Evolutionary conservation across 1,140 invertebrate genomes (phyloP), one percentile per base, ranked within the genome.

Genomic region (Gonioctena quinquepunctata): DNA sequence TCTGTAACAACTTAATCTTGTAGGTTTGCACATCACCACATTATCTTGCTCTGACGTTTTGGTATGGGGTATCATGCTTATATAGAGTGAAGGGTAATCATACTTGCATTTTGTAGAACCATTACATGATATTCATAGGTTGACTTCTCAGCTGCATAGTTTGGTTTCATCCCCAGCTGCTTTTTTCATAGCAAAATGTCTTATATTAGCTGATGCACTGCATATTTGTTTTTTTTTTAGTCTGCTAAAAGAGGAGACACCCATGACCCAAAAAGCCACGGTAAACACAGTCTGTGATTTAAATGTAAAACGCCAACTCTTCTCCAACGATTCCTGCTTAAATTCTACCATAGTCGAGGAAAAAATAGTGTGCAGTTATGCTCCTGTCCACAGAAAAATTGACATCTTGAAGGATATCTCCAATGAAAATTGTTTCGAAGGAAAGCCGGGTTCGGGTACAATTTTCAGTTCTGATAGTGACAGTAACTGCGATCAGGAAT

Each of bases 321-420:
- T 66, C 22, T 49, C 49, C 21, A 7, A 33, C 5, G 26, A 71
- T 28, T 33, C 48, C 26, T 42, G 3, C 7, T 26, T 57, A 57
- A 21, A 71, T 33, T 23, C 23, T 13, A 72, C 70, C 42, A 65
- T 65, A 25, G 28, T 42, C 21, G 66, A 72, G 60, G 66, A 69
- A 25, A 69, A 48, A 28, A 1, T 28, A 67, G 52, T 59, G 16
- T 67, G 65, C 13, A 56, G 27, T 18, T 57, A 57, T 33, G 11
- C 8, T 16, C 22, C 63, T 3, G 18, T 25, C 16, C 13, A 2
- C 28, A 22, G n/a, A 16, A n/a, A 1, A 22, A 42, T 21, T 33
- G n/a, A 21, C 48, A 63, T 49, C 19, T 16, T 11, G 26, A 7
- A 19, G 16, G 18, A 25, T 23, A 61, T 16, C 25, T 23, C 27